Evolutionary conservation across 1,140 invertebrate species (phyloP), one percentile per base, ranked within the genome.

Genomic region (Steinernema feltiae): DNA sequence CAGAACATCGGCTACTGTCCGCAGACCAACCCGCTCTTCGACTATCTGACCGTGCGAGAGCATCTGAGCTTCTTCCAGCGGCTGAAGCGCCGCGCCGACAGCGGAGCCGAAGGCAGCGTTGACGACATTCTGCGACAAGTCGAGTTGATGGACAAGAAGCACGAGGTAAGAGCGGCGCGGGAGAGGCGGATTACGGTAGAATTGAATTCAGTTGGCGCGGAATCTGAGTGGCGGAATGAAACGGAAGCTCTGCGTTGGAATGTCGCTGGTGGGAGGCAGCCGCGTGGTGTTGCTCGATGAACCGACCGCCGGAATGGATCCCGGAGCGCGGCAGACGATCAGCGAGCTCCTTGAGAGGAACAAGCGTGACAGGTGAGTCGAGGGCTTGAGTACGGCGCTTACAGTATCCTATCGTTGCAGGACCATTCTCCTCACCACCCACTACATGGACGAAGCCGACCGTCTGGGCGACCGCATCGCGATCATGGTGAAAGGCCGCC

Each of bases 391-490:
- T n/a, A n/a, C n/a, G n/a, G n/a, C n/a, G n/a, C n/a, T n/a, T n/a
- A n/a, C n/a, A n/a, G n/a, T n/a, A n/a, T n/a, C n/a, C n/a, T n/a
- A n/a, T n/a, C n/a, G n/a, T n/a, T n/a, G n/a, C n/a, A n/a, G 81
- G 35, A 79, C 94, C 0, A 93, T 98, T 82, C 87, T 98, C 1
- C 90, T 98, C 0, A 95, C 94, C 0, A 98, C 95, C 0, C 95
- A 98, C 87, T 96, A 94, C 87, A 97, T 98, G 94, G 95, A 98
- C 87, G 96, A 98, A 88, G 95, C 95, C 7, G 95, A 98, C 88
- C 90, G 93, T 24, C 89, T 98, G 0, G 94, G 94, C 0, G 89
- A 90, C 79, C 75, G 88, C 74, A 86, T 89, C 35, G 87, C 87
- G 17, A 87, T 90, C 15, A 90, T 92, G 69, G 88, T 90, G 17